Evolutionary conservation across 2,888 invertebrate genomes (phyloP), one percentile per base, ranked within the genome.

Genomic region (Toxonevra muliebris): DNA sequence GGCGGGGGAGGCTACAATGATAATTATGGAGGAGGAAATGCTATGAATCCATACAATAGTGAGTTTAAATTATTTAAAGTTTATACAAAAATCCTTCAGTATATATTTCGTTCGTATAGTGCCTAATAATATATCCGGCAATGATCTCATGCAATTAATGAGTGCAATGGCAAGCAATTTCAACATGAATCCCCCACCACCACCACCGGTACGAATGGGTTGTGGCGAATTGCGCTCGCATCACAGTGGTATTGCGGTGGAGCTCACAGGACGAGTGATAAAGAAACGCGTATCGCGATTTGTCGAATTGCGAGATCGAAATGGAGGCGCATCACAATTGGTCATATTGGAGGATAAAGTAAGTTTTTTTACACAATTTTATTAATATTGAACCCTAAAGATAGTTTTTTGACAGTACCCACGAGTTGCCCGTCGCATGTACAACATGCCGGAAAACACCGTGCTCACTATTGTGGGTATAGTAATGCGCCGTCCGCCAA

Each of bases 311-410:
- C 83, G 90, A 62, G 92, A 92, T 83, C 84, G 88, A 9, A 87
- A 88, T 76, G 92, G 91, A 3, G 92, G 91, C 3, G 80, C 85
- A 3, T 88, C 88, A 12, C 92, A 92, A 80, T 80, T 90, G 55
- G 84, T 89, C 9, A 80, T 85, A 17, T 74, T 80, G 30, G 84
- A 84, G 63, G 84, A 84, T 65, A 81, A 80, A 70, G 80, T 79
- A 69, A 41, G 52, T 30, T 67, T 10, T 43, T 58, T 61, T 10
- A 45, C n/a, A 50, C 4, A 41, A 60, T 45, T 3, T 0, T 15
- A 43, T 19, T 55, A 40, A 17, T 11, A 53, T 19, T 52, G 19
- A 19, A 45, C 52, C n/a, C n/a, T 20, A 20, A 7, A 1, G n/a
- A 13, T 40, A 15, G 5, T 17, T 41, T n/a, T 40, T 20, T 19